Base-by-base conservation (phyloP, 2,888 invertebrate species). In the Macaria liturata region DNA sequence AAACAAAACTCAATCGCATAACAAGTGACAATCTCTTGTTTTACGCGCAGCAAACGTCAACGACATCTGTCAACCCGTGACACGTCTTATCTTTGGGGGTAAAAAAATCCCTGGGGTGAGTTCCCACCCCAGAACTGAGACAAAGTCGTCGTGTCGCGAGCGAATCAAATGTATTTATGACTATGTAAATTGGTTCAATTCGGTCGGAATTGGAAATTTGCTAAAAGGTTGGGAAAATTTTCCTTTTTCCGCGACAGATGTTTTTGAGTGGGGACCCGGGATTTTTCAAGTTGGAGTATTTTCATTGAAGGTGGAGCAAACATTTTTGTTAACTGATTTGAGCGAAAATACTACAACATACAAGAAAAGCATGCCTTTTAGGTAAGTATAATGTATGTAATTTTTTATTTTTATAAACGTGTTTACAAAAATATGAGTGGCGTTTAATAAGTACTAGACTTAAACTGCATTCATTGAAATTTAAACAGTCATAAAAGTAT, bases 161-260 rank as follows among this genome's bases (percentile, higher is more conserved):
- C 72, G 79, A 81, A 79, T 81, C 82, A 83, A 89, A 89, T 86
- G 85, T 90, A 90, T 91, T 91, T 91, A 91, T 90, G 88, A 91
- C 88, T 90, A 89, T 88, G 91, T 88, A 91, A 88, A 91, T 90
- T 89, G 86, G 71, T 69, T 69, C 83, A 80, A 86, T 84, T 84
- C 77, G 70, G 66, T 61, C 58, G 69, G 82, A 83, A 81, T 83
- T 79, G 71, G 62, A 73, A 79, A 81, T 80, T 81, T 70, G 69
- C 79, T 79, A 75, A 79, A 77, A 80, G 78, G 79, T 75, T 74
- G 70, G 67, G 69, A 65, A 65, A 70, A 75, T 76, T 72, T 78
- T 76, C 74, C 74, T 80, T 70, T 78, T 67, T 61, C 54, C 60
- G 76, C 74, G 68, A 73, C 82, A 83, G 81, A 75, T 83, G 82